These are phyloP conservation scores for Ctenosaura bakeri DNA, from an alignment of 2,797 vertebrate genomes.

Conservation along the genomic window DNA sequence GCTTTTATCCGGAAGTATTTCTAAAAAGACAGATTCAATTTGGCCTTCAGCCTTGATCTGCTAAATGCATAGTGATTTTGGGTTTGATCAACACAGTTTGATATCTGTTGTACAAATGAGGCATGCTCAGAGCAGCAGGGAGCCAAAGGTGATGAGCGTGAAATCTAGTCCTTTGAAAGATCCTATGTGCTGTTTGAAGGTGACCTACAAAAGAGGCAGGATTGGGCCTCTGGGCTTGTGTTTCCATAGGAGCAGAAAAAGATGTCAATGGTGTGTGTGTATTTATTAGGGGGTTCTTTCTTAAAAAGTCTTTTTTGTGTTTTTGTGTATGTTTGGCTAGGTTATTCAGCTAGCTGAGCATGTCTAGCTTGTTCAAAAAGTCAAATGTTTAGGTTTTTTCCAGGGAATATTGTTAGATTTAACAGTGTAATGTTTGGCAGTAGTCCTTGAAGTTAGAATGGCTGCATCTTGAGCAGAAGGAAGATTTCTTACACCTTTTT, in stretches of 20 bases:
- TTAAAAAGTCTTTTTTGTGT: neutral
- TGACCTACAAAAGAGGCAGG: conserved; percentile 21
- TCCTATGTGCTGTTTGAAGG: conserved; percentile 27
- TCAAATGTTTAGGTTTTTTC: conserved; percentile 20
- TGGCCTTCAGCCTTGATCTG: conserved; percentile 66
- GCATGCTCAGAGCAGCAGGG: conserved; percentile 52
- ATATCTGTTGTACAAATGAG: conserved; percentile 37
- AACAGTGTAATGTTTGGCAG: conserved; percentile 15
- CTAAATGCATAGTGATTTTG: conserved; percentile 63
- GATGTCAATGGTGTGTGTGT: conserved; percentile 24
- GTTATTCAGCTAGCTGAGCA: neutral
- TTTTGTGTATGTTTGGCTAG: neutral
- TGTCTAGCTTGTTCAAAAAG: conserved; percentile 29
- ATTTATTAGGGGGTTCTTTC: neutral
- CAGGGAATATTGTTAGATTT: conserved; percentile 37
- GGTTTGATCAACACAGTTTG: conserved; percentile 33
- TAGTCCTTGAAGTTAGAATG: neutral
- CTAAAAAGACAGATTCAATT: conserved; percentile 59
- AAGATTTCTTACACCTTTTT: neutral
- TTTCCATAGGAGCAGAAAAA: conserved; percentile 26
- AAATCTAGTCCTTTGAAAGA: conserved; percentile 43
- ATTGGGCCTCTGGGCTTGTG: conserved; percentile 33
- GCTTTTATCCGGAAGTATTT: conserved; percentile 61
- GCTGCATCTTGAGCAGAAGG: neutral
- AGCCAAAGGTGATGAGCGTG: conserved; percentile 11